Evolutionary conservation across 2,888 invertebrate species (phyloP), one percentile per base, ranked within the genome.

Genomic region (Drosophila pullipes): DNA sequence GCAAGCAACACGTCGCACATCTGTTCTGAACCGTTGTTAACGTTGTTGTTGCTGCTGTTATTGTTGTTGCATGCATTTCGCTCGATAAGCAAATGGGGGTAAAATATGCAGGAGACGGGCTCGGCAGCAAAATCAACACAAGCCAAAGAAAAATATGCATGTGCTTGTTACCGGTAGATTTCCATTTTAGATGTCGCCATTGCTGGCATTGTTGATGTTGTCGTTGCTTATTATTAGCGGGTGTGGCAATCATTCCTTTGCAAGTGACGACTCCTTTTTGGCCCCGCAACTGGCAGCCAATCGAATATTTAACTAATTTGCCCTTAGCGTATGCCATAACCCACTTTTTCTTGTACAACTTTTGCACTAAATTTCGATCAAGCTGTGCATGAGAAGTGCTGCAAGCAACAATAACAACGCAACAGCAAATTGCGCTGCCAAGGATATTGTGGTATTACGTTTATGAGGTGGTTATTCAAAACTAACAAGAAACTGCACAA

Each of bases 151-250:
- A 83, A 82, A 81, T 78, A 74, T 90, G 82, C 85, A 82, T 89
- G 77, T 82, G 62, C 80, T 90, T 90, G 89, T 81, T 88, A 89
- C 78, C 88, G 81, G 72, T 81, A 85, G 91, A 87, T 90, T 87
- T 84, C 74, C 89, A 87, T 84, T 90, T 87, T 90, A 89, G 87
- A 87, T 87, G 87, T 75, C 71, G 78, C 53, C 76, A 57, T 57
- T 57, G 72, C 52, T 49, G 69, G 50, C 66, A 65, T 71, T 78
- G 69, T 55, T 57, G 39, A 57, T 65, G 63, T 44, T 70, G 74
- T 63, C 61, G 64, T 67, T 69, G 59, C 66, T 78, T 83, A 69
- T 85, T 81, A 89, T 86, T 76, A 74, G 57, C 33, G 59, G 78
- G 78, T 83, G 64, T 81, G 75, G 67, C 60, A 6, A 47, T 9